Evolutionary conservation across 2,888 invertebrate genomes (phyloP), one percentile per base, ranked within the genome.

Genomic region (Timandra comae): DNA sequence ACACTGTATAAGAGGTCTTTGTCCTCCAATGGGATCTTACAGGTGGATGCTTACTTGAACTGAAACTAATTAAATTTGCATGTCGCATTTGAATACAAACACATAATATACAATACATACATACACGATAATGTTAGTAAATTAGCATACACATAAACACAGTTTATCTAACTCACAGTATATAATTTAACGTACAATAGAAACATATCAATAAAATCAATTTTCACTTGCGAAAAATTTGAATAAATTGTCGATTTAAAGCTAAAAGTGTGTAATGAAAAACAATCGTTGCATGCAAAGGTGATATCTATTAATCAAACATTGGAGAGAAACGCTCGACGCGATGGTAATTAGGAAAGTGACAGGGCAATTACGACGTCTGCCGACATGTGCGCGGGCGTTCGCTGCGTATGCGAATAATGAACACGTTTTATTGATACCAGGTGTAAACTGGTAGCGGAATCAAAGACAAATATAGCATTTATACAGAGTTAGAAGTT

Each of bases 321-420:
- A 71, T 69, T 43, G 62, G 52, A 62, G 76, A 75, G 74, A 78
- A 76, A 77, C 66, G 65, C 42, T 52, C 51, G 44, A 49, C 49
- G 61, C 56, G 63, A 63, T 69, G 71, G 55, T 74, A 70, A 75
- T 77, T 73, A 76, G 64, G 68, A 80, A 80, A 80, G 79, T 80
- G 79, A 77, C 78, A 71, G 68, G 66, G 73, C 71, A 79, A 80
- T 81, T 79, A 77, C 59, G 41, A 43, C 58, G 68, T 63, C 56
- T 59, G 59, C 56, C 52, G 50, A 59, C 59, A 48, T 53, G 56
- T 61, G 68, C 65, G 51, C 58, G 33, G 55, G 43, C 52, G 49
- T 46, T 52, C 52, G 41, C 46, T 51, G 59, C 58, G 53, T 59
- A 58, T 46, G 52, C 61, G 63, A 62, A 62, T 60, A 56, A 31